Conservation (phyloP, 2,888 invertebrate species). For the Andrena praecox region DNA sequence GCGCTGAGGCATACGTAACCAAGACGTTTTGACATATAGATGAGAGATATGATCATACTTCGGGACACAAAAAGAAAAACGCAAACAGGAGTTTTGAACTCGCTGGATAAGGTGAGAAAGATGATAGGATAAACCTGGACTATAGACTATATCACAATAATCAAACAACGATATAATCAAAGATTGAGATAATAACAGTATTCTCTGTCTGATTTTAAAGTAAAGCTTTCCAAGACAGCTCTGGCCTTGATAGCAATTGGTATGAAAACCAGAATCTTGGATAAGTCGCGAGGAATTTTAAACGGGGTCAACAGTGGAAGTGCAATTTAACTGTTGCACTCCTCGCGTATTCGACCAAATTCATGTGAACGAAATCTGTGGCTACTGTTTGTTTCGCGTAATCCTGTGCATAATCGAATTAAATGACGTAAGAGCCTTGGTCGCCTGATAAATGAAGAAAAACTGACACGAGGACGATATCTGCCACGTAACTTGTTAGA, state of each 20-base stretch:
- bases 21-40: no score
- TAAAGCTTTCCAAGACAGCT: background rate
- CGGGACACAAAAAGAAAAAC: no score
- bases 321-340: constrained; percentile 42
- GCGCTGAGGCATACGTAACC: no score
- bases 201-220: background rate
- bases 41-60: no score
- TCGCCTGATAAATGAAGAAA: background rate
- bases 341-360: constrained; percentile 8
- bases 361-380: background rate
- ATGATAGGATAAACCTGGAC: no score
- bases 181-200: no score
- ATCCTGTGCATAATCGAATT: background rate
- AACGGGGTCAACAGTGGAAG: constrained; percentile 38
- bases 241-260: constrained; percentile 2
- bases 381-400: background rate
- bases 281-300: background rate
- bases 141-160: no score
- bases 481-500: background rate
- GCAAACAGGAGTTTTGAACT: no score
- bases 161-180: no score
- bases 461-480: background rate
- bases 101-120: no score
- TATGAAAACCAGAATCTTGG: constrained; percentile 21
- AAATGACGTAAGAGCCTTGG: background rate